phyloP scores from a whole-genome alignment of 2,113 vertebrate species.

The Chionodraco myersi region DNA sequence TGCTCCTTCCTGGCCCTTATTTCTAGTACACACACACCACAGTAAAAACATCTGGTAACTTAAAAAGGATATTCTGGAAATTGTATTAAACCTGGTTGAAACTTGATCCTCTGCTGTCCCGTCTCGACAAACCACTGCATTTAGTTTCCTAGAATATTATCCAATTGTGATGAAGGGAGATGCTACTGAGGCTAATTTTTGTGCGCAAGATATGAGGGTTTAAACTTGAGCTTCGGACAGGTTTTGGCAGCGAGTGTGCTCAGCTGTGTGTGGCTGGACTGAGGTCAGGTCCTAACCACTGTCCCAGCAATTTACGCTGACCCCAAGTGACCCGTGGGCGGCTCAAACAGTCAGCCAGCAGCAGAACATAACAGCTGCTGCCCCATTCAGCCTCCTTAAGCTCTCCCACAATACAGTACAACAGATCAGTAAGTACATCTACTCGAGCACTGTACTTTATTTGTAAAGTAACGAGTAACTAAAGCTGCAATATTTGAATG shows the following conservation, averaged over 20 bases:
- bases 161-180: conserved; percentile 35
- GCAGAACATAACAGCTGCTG: conserved; percentile 45
- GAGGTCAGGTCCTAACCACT: conserved; percentile 51
- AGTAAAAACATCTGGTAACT: conserved; percentile 30
- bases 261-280: conserved; percentile 63
- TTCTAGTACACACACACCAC: background rate
- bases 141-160: conserved; percentile 45
- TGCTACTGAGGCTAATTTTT: conserved; percentile 28
- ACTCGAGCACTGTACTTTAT: too few species aligned
- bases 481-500: too few species aligned
- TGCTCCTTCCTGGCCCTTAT: background rate
- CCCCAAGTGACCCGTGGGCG: conserved; percentile 44
- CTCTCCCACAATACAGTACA: background rate
- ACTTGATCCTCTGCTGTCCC: conserved; percentile 37
- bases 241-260: conserved; percentile 50
- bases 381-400: conserved; percentile 2
- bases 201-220: conserved; percentile 45
- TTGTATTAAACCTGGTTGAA: conserved; percentile 33
- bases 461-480: too few species aligned
- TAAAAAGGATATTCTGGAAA: conserved; percentile 45
- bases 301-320: conserved; percentile 53
- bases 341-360: conserved; percentile 36
- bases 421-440: conserved; percentile 7
- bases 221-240: conserved; percentile 40
- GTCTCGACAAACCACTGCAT: conserved; percentile 56